Base-by-base conservation (phyloP, 2,113 vertebrate genomes). In the Tenrec ecaudatus region DNA sequence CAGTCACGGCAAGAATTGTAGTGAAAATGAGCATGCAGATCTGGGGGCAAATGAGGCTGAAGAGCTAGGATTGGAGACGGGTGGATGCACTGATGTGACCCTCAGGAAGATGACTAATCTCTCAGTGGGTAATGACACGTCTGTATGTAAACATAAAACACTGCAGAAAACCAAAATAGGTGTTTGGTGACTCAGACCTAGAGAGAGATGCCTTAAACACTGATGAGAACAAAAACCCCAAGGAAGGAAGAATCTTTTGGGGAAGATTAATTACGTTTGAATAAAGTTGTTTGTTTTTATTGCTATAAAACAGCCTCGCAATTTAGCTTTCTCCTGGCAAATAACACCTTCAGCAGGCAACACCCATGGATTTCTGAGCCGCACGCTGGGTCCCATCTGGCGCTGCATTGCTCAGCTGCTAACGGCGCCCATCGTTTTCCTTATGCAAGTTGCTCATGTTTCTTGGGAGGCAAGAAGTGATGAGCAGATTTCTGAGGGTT, bases 101-200 rank as follows among this genome's bases (percentile, higher is more conserved):
- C 94, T 82, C 88, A 96, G 96, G 92, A 95, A 93, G 89, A 97
- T 97, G 97, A 98, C 96, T 97, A 96, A 98, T 92, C 89, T 93
- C 88, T 96, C 66, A 43, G 95, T 98, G 96, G 73, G 93, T 97
- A 97, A 97, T 97, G 95, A 96, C 96, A 97, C 15, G 77, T 96
- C 97, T 98, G 96, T 90, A 97, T 96, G 94, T 96, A 98, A 97
- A 97, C 97, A 97, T 88, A 96, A 98, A 94, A 95, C 90, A 96
- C 96, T 95, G 7, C 19, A 97, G 95, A 97, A 97, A 96, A 95
- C 97, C 91, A 97, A 97, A 98, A 97, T 97, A 97, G 95, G 88
- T 94, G 38, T 88, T 90, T 94, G 66, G 95, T 98, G 97, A 98
- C 95, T 98, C 97, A 98, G 96, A 95, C 93, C 83, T 95, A 96